Conservation (phyloP, 2,113 vertebrate genomes). For the Hirundichthys speculiger region DNA sequence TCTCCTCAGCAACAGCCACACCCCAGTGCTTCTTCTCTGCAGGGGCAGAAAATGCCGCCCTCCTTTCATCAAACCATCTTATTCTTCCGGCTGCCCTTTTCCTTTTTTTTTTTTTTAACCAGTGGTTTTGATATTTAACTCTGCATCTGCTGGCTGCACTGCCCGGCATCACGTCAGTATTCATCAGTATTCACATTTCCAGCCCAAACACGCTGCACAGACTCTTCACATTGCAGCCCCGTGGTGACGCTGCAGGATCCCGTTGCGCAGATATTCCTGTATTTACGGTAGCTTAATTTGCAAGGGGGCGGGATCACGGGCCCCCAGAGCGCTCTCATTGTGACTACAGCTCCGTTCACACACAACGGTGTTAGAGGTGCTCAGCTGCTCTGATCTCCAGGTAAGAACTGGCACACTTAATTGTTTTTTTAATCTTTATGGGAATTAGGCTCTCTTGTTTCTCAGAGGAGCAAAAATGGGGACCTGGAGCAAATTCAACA, state of each 20-base stretch:
- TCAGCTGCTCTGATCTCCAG: conserved; percentile 56
- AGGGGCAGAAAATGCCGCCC: not conserved
- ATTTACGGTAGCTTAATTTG: conserved; percentile 62
- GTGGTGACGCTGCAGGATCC: conserved; percentile 6
- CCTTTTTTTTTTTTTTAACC: not conserved
- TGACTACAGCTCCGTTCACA: conserved; percentile 42
- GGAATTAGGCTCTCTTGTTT: too few species aligned
- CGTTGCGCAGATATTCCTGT: conserved; percentile 24
- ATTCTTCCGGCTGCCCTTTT: not conserved
- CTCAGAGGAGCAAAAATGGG: too few species aligned
- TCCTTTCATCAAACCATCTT: not conserved
- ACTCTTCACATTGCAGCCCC: too few species aligned
- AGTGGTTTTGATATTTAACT: too few species aligned
- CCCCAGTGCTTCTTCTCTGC: conserved; percentile 38
- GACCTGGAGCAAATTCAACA: not conserved
- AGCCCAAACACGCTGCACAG: conserved; percentile 1
- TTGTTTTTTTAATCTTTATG: not conserved
- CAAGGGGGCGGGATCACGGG: conserved; percentile 58
- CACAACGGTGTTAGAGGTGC: conserved; percentile 51
- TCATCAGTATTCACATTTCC: not conserved
- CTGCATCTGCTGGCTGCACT: not conserved
- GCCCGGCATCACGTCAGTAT: not conserved
- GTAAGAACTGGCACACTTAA: conserved; percentile 56
- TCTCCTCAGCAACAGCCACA: conserved; percentile 71
- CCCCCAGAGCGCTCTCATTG: conserved; percentile 52